Evolutionary conservation across 2,797 vertebrate species (phyloP), one percentile per base, ranked within the genome.

Genomic region (Halcyon leucocephala): DNA sequence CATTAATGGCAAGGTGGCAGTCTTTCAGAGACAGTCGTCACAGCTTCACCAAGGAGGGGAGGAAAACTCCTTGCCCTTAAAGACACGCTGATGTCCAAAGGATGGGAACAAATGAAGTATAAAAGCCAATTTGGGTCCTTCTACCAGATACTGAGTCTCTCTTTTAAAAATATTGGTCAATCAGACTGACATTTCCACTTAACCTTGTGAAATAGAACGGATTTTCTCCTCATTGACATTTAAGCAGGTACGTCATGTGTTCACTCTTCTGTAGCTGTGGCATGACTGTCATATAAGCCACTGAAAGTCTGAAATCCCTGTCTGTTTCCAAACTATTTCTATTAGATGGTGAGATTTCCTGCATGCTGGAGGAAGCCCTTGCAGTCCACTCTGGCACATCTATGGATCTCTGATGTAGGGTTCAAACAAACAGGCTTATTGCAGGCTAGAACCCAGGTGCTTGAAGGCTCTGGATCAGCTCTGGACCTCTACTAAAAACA

Each of bases 181-280:
- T 97, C 96, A 97, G 93, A 86, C 86, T 92, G 92, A 97, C 67
- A 7, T 55, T 93, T 97, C 92, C 86, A 96, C 81, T 97, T 97
- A 95, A 96, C 93, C 92, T 74, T 79, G 79, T 96, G 95, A 78
- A 90, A 88, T 42, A 65, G 48, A 81, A 88, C 1, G 10, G 62
- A 71, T 95, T 91, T 94, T 82, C 62, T 61, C 60, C 72, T 74
- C 80, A 46, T 71, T 93, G 88, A 41, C 21, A 7, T 91, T 89
- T 93, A 79, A 86, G 58, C 57, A 58, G 39, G 22, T 24, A 48
- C 26, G 52, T 80, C 39, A 28, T 10, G 28, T 46, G 37, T 90
- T 41, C 64, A 28, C 12, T 66, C 51, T 83, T 88, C 37, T 64
- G 62, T n/a, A 82, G 52, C 58, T 64, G 62, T 55, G 33, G 24